Evolutionary conservation across 1,140 invertebrate genomes (phyloP).

Genomic region (Centruroides vittatus): DNA sequence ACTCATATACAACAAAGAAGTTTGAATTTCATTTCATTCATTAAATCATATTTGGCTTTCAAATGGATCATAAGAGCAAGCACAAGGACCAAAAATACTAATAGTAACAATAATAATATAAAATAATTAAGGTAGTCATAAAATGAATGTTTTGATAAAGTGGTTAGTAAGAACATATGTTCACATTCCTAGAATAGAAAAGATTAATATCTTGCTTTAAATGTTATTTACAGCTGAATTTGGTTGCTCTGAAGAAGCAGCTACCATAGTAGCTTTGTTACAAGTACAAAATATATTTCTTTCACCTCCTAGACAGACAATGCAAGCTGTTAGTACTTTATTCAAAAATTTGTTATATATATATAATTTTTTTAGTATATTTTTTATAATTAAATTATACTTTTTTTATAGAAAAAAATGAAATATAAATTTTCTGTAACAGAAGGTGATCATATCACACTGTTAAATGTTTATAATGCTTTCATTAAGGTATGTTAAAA

Average conservation of each 20-base stretch:
- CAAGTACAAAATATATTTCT: slow-evolving; percentile 83
- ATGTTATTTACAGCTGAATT: slow-evolving; percentile 27
- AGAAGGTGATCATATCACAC: slow-evolving; percentile 88
- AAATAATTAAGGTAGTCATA: no score
- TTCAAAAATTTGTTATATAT: not conserved
- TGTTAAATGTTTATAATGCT: slow-evolving; percentile 76
- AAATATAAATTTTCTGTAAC: slow-evolving; percentile 40
- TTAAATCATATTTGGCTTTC: no score
- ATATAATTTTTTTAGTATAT: not conserved
- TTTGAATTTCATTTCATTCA: no score
- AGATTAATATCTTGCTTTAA: no score
- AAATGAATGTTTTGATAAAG: no score
- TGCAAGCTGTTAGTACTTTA: slow-evolving; percentile 19
- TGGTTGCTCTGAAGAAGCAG: slow-evolving; percentile 75
- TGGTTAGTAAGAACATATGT: no score
- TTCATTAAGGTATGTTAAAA: slow-evolving; percentile 41
- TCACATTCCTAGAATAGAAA: no score
- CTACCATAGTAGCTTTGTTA: slow-evolving; percentile 74
- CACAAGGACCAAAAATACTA: no score
- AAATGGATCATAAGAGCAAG: no score
- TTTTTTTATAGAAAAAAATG: slow-evolving; percentile 17
- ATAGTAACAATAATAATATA: no score
- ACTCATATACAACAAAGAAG: no score
- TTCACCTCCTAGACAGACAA: slow-evolving; percentile 46
- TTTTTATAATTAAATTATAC: not conserved